Evolutionary conservation across 2,113 vertebrate species (phyloP), one percentile per base, ranked within the genome.

Genomic region (Anoura caudifer): DNA sequence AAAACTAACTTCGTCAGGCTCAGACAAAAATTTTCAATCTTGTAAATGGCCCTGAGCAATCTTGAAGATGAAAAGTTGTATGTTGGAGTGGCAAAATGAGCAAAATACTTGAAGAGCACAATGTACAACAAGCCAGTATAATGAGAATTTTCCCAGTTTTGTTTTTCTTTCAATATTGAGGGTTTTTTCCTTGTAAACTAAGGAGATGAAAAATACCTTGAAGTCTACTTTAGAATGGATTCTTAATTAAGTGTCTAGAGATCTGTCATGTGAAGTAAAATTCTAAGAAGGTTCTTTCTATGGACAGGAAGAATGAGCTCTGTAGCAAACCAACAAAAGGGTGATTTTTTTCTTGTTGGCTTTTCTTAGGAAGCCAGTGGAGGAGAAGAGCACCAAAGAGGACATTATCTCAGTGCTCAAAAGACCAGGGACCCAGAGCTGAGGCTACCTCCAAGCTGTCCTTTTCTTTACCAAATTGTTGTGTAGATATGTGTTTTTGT

Each of bases 221-320:
- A 80, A 92, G 70, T 95, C 45, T 76, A 87, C 73, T 87, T 95
- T 96, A 92, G 43, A 93, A 43, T 89, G 38, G 72, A 94, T 95
- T 97, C 38, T 85, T 97, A 95, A 96, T 95, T 70, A 95, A 94
- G 75, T 88, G 28, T 43, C 84, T 88, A 95, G 67, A 95, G 54
- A 85, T 92, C 89, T 95, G n/a, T 87, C 65, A 36, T 90, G 72
- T 84, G 52, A 96, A 12, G 65, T 85, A 81, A 73, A 92, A 95
- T 89, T 83, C 90, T 92, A 56, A 83, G 86, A 95, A 56, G 19
- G 6, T 70, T 87, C 70, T 81, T 96, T 85, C 65, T 84, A 41
- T 38, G 63, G 43, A 26, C 19, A 93, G 52, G 36, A 93, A 90
- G 63, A 70, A 95, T 92, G 94, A 75, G 70, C 41, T 90, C 24